Evolutionary conservation across 2,113 vertebrate genomes (phyloP).

Genomic region (Reinhardtius hippoglossoides): DNA sequence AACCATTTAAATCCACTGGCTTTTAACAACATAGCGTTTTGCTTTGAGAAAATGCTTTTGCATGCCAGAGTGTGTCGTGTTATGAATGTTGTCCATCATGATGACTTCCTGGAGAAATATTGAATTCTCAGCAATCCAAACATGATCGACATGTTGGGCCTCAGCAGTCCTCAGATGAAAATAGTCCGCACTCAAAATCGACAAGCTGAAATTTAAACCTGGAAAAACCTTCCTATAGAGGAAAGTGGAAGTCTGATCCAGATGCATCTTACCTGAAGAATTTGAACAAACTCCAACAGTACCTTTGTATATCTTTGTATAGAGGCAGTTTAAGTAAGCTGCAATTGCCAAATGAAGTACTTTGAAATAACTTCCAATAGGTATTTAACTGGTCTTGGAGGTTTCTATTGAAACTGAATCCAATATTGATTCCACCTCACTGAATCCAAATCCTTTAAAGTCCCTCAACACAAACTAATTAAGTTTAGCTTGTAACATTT

Average conservation of each 20-base stretch:
- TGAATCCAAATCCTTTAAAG: neutral
- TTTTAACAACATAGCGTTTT: neutral
- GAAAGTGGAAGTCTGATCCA: neutral
- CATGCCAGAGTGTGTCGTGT: conserved; percentile 9
- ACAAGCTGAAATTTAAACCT: conserved; percentile 66
- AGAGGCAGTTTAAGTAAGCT: neutral
- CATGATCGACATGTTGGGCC: conserved; percentile 74
- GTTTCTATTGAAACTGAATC: too few relatives aligned
- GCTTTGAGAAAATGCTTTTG: neutral
- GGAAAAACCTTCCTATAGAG: conserved; percentile 30
- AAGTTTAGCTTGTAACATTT: neutral
- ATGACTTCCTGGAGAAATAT: conserved; percentile 54
- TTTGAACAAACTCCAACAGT: neutral
- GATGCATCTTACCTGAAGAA: neutral
- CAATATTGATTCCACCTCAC: too few relatives aligned
- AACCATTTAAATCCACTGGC: neutral
- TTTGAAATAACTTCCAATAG: neutral
- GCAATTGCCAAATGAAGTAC: neutral
- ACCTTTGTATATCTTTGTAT: too few relatives aligned
- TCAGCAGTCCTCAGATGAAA: conserved; percentile 38
- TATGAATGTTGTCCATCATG: conserved; percentile 27
- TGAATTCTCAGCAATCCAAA: conserved; percentile 69
- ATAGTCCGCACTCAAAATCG: conserved; percentile 51
- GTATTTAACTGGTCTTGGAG: too few relatives aligned
- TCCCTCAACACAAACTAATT: neutral